Conservation (phyloP, 2,797 vertebrate genomes). For the Naso thynnoides region DNA sequence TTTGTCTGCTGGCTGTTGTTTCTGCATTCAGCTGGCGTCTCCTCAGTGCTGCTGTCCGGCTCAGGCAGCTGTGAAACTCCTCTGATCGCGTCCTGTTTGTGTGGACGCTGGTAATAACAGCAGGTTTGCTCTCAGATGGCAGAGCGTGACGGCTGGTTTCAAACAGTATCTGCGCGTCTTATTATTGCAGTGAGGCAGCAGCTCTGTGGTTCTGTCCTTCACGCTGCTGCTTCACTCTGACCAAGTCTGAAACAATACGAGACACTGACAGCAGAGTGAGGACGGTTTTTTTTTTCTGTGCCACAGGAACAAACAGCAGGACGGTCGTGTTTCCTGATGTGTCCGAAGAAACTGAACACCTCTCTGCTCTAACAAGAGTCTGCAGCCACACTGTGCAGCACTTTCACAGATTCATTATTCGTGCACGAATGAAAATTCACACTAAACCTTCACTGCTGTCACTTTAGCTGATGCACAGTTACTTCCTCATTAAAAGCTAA, state of each 20-base stretch:
- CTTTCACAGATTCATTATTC: too few relatives aligned
- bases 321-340: background rate
- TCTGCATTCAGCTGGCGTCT: background rate
- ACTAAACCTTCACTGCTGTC: background rate
- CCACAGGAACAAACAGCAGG: background rate
- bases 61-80: constrained; percentile 16
- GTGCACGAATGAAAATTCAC: too few relatives aligned
- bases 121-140: constrained; percentile 8
- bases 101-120: background rate
- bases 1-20: background rate
- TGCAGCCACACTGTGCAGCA: background rate
- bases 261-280: background rate
- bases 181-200: constrained; percentile 1
- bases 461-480: too few relatives aligned
- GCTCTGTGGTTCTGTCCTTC: constrained; percentile 31
- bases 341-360: background rate
- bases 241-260: background rate
- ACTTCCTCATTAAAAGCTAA: too few relatives aligned
- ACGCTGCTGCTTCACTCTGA: constrained; percentile 1
- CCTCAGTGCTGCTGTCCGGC: background rate
- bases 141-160: constrained; percentile 12
- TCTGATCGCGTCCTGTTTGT: constrained; percentile 5
- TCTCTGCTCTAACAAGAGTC: background rate
- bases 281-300: background rate
- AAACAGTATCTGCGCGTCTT: background rate